Evolutionary conservation across 2,888 invertebrate genomes (phyloP), one percentile per base, ranked within the genome.

Genomic region (Catocala fraxini): DNA sequence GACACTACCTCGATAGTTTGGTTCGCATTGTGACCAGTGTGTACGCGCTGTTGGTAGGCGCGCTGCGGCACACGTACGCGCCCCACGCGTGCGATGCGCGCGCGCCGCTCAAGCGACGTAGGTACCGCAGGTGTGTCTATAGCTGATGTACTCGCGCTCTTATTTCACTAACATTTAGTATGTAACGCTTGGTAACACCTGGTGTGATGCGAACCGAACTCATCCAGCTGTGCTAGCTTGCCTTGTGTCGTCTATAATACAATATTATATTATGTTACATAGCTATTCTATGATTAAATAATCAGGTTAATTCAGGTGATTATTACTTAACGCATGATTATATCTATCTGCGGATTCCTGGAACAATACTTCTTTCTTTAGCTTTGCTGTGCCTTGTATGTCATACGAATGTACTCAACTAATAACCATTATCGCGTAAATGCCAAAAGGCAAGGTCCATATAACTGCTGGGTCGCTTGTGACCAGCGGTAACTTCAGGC

Each of bases 21-120:
- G 86, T 90, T 87, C 89, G 89, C 87, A 88, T 91, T 77, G 85
- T 87, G 81, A 74, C 84, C 76, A 77, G 85, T 73, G 80, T 88
- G 80, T 88, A 82, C 79, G 74, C 83, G 67, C 80, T 87, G 79
- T 71, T 89, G 75, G 66, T 78, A 66, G 72, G 84, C 56, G 83
- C 84, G 66, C 76, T 87, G 72, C 78, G 81, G 56, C 79, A 82
- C 69, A 57, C 77, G 56, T 82, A 79, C 71, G 75, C 81, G 67
- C 76, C 82, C 47, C 81, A 68, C 63, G 68, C 76, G 63, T 35
- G 65, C 60, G 62, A 63, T 52, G 47, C 69, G 60, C 75, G 63
- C 65, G 64, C 77, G 58, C 60, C 74, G 71, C 75, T 60, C 75
- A 81, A 79, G 82, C 87, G 83, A 56, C 86, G 84, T 69, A 80